A percentile compares a stretch with the other conserved stretches of the same genome.
These are phyloP conservation scores for Falco columbarius DNA, from an alignment of 2,797 vertebrate species.

Conservation along the genomic window DNA sequence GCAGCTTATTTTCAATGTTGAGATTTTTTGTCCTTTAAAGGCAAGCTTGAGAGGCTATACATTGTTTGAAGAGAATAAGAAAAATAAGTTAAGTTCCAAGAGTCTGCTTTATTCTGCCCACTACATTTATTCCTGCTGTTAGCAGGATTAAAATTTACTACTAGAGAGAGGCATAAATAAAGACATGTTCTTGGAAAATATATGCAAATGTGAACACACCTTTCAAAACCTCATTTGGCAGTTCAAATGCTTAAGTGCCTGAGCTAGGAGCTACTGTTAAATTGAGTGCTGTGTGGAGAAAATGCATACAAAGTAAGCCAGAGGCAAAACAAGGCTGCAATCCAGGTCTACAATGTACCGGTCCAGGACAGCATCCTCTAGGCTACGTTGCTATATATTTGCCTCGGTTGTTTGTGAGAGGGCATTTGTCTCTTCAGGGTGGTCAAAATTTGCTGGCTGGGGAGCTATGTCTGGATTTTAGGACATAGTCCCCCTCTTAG, in stretches of 20 bases:
- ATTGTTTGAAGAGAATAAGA: constrained; percentile 43
- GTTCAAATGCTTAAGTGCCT: constrained; percentile 55
- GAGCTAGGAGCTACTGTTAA: constrained; percentile 57
- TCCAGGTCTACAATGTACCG: neutral
- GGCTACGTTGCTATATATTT: neutral
- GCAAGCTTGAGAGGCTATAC: constrained; percentile 26
- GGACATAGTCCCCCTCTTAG: neutral
- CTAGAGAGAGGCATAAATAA: constrained; percentile 65
- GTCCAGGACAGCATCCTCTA: neutral
- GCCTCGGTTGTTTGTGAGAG: neutral
- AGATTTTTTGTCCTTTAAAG: constrained; percentile 46
- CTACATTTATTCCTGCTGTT: constrained; percentile 58
- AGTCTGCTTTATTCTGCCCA: constrained; percentile 59
- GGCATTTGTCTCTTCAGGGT: neutral
- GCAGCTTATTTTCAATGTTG: neutral
- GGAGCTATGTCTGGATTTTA: neutral
- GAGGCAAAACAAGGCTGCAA: constrained; percentile 1
- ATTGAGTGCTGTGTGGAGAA: constrained; percentile 29
- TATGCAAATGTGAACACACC: constrained; percentile 63
- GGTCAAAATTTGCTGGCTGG: neutral
- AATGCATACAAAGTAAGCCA: constrained; percentile 41
- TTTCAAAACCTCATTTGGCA: constrained; percentile 66
- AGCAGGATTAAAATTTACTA: constrained; percentile 64
- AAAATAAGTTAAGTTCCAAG: constrained; percentile 47
- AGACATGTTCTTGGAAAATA: constrained; percentile 59